phyloP scores from a whole-genome alignment of 2,113 vertebrate species.

The Crotophaga sulcirostris region DNA sequence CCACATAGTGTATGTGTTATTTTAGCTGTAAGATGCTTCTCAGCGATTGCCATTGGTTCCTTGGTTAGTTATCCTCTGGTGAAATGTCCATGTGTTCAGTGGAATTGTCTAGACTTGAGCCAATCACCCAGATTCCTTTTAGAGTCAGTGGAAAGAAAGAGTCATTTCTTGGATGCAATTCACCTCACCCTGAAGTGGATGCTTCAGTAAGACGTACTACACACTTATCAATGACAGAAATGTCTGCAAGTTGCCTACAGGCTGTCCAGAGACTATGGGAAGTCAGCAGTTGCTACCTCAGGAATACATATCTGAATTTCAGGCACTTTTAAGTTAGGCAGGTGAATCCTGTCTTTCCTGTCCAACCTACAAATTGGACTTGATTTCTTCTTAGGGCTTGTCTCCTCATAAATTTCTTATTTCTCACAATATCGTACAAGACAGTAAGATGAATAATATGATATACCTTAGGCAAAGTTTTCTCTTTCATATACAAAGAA shows the following conservation, averaged over 20 bases:
- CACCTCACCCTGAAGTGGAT: neutral
- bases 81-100: neutral
- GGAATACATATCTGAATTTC: neutral
- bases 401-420: neutral
- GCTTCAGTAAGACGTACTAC: neutral
- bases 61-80: neutral
- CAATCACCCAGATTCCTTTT: neutral
- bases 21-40: neutral
- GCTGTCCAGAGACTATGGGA: neutral
- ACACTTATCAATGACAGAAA: neutral
- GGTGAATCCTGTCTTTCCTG: neutral
- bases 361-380: neutral
- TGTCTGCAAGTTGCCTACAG: neutral
- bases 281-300: neutral
- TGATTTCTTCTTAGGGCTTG: neutral
- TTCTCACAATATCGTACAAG: neutral
- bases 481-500: neutral
- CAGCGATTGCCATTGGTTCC: neutral
- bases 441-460: neutral
- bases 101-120: neutral
- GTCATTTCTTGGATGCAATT: neutral
- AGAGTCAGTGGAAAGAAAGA: neutral
- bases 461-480: neutral
- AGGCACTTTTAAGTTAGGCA: neutral
- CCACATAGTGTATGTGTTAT: fast-evolving